Conservation (phyloP, 1,140 invertebrate species). For the Tigriopus japonicus region DNA sequence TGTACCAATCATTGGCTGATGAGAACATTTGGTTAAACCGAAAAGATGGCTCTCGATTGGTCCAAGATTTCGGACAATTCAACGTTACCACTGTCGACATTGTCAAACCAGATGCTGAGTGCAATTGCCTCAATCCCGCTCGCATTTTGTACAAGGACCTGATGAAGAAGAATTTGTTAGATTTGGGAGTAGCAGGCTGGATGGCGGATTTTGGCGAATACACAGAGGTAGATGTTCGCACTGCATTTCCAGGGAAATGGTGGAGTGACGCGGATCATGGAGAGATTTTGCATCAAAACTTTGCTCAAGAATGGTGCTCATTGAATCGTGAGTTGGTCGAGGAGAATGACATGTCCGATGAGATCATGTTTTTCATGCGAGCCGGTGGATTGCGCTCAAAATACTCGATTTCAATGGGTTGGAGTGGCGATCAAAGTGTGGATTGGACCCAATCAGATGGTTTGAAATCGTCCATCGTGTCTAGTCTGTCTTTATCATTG, state of each 20-base stretch:
- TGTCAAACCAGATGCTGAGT: slow-evolving; percentile 19
- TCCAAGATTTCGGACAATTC: slow-evolving; percentile 26
- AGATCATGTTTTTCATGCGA: slow-evolving; percentile 24
- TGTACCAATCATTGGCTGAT: slow-evolving; percentile 22
- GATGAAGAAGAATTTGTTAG: slow-evolving; percentile 25
- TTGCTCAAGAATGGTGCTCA: neutral
- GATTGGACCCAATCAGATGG: slow-evolving; percentile 26
- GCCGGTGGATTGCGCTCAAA: slow-evolving; percentile 23
- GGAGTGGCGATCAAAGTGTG: slow-evolving; percentile 30
- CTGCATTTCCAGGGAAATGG: slow-evolving; percentile 18
- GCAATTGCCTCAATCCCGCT: slow-evolving; percentile 17
- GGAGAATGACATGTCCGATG: slow-evolving; percentile 20
- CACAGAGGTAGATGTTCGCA: slow-evolving; percentile 21
- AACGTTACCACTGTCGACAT: slow-evolving; percentile 25
- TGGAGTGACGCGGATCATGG: slow-evolving; percentile 6
- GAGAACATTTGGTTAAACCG: slow-evolving; percentile 24
- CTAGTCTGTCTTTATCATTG: slow-evolving; percentile 23
- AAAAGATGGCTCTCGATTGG: slow-evolving; percentile 18
- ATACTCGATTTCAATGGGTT: slow-evolving; percentile 23
- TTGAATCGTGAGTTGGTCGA: slow-evolving; percentile 22
- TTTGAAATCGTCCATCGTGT: slow-evolving; percentile 23
- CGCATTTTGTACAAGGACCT: slow-evolving; percentile 26
- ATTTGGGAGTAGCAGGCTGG: slow-evolving; percentile 26
- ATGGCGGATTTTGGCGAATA: slow-evolving; percentile 32
- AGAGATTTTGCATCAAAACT: slow-evolving; percentile 1